These are phyloP conservation scores for Tachycineta bicolor DNA, from an alignment of 2,113 vertebrate genomes.

Conservation along the genomic window DNA sequence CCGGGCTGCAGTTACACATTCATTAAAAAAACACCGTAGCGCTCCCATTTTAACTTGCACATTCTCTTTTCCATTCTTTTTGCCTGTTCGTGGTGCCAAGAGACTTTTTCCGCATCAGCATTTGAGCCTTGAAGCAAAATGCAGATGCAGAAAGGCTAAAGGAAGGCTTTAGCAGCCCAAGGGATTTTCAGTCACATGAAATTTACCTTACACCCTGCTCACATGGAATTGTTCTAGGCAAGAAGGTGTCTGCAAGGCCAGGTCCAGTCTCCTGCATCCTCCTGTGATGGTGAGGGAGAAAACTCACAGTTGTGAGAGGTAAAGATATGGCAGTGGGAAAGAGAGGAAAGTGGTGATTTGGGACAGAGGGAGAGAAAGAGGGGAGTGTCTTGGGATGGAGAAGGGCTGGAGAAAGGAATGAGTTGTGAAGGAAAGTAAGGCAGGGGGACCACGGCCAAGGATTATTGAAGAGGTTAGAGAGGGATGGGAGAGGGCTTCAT, in stretches of 20 bases:
- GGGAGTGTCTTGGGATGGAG: not conserved
- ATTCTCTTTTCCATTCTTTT: not conserved
- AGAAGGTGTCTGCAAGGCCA: not conserved
- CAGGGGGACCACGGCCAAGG: rapidly evolving
- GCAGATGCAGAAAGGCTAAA: not conserved
- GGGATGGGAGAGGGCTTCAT: rapidly evolving
- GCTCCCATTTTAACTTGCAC: not conserved
- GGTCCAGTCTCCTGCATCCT: not conserved
- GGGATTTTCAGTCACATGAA: not conserved
- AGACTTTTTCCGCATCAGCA: not conserved
- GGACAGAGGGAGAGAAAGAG: not conserved
- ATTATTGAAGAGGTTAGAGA: not conserved
- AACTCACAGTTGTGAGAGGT: not conserved
- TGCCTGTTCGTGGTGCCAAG: not conserved
- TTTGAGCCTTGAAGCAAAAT: not conserved
- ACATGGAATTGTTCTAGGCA: not conserved
- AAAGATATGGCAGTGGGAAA: not conserved
- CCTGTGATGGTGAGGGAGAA: not conserved
- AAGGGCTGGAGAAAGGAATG: not conserved
- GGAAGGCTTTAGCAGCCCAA: not conserved
- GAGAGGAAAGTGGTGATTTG: not conserved
- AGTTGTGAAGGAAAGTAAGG: not conserved
- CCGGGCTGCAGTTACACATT: not conserved
- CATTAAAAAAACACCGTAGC: not conserved
- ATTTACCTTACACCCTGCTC: not conserved